Conservation (phyloP, 2,797 vertebrate genomes). For the Gymnothorax javanicus region DNA sequence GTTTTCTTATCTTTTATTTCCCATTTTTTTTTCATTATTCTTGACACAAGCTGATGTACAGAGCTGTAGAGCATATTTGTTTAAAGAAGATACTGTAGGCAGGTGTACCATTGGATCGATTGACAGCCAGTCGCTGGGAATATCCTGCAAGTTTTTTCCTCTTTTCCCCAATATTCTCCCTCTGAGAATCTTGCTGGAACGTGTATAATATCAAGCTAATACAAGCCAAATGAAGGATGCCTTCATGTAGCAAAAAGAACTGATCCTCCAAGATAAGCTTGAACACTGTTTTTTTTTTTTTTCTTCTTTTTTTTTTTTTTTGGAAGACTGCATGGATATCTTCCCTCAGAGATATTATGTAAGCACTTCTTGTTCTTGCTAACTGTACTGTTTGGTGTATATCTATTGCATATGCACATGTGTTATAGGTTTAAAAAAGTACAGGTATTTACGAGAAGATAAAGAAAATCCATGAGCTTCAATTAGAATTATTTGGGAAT, state of each 20-base stretch:
- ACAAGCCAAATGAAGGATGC: slow-evolving; percentile 72
- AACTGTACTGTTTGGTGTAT: slow-evolving; percentile 50
- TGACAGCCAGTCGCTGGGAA: slow-evolving; percentile 41
- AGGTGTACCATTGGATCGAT: slow-evolving; percentile 52
- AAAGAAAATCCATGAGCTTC: slow-evolving; percentile 28
- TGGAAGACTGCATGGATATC: slow-evolving; percentile 53
- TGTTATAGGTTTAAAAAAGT: slow-evolving; percentile 33
- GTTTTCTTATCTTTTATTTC: slow-evolving; percentile 45
- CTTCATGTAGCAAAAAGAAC: slow-evolving; percentile 64
- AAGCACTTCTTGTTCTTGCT: slow-evolving; percentile 46
- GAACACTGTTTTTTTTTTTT: slow-evolving; percentile 55
- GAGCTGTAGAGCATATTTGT: slow-evolving; percentile 63
- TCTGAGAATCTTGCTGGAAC: slow-evolving; percentile 41
- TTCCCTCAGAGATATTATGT: slow-evolving; percentile 52
- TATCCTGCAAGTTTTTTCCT: slow-evolving; percentile 32
- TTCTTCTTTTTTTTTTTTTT: slow-evolving; percentile 55
- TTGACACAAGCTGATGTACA: slow-evolving; percentile 59
- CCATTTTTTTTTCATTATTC: slow-evolving; percentile 55
- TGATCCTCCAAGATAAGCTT: slow-evolving; percentile 48
- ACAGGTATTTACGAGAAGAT: slow-evolving; percentile 31
- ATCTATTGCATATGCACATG: slow-evolving; percentile 56
- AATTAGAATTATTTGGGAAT: slow-evolving; percentile 22
- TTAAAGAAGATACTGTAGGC: slow-evolving; percentile 44
- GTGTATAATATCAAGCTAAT: slow-evolving; percentile 59
- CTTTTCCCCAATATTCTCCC: slow-evolving; percentile 48